Evolutionary conservation across 2,888 invertebrate species (phyloP), one percentile per base, ranked within the genome.

Genomic region (Philereme transversata): DNA sequence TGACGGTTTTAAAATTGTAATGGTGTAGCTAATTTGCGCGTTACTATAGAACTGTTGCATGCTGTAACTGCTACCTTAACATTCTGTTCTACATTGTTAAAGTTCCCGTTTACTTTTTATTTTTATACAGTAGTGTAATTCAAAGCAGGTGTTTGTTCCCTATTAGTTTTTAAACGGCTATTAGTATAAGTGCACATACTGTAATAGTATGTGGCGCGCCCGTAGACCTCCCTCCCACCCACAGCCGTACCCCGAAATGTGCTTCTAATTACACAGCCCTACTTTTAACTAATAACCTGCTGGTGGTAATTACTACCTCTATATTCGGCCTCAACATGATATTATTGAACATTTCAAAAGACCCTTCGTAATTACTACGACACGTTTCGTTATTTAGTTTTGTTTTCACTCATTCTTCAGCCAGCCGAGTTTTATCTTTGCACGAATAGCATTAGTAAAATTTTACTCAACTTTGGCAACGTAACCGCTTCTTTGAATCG

Each of bases 361-460:
- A 8, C 66, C 57, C 49, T 41, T 22, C 41, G 45, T 49, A 60
- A 69, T 65, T 51, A 51, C 61, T 33, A 40, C 53, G 5, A 45
- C 61, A 58, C 46, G 44, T 50, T 47, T 53, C 22, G 46, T 33
- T 46, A 6, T 55, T 55, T 47, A 54, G 38, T 43, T 36, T 50
- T 57, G 38, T 50, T 57, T 52, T 48, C 49, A 7, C 0, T 11
- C 45, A 53, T 57, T 67, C 46, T 60, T 64, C 62, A 66, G 62
- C 51, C 61, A 65, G 73, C 68, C 67, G 76, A 83, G 76, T 84
- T 86, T 82, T 84, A 84, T 86, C 82, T 82, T 76, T 76, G 77
- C 80, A 81, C 83, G 86, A 88, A 88, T 87, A 87, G 83, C 87
- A 84, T 88, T 81, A 86, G 79, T 83, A 78, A 83, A 87, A 88